phyloP scores from a whole-genome alignment of 2,113 vertebrate species.

The Ondatra zibethicus region DNA sequence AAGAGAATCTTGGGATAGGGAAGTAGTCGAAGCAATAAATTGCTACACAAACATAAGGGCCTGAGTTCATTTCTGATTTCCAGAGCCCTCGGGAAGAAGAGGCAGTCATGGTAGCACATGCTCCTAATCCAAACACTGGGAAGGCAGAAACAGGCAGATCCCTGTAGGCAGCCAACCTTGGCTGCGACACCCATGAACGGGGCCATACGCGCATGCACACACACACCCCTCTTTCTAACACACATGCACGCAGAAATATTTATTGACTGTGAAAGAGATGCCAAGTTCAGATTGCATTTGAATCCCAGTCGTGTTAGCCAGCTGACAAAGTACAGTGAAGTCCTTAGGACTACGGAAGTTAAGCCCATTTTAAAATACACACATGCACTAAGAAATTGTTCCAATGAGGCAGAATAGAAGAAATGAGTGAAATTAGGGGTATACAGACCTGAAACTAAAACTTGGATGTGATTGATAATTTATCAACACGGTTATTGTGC shows the following conservation, averaged over 20 bases:
- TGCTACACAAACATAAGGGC: not conserved
- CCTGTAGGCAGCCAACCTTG: not conserved
- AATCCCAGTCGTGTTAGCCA: not conserved
- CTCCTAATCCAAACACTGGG: not conserved
- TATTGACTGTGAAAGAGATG: not conserved
- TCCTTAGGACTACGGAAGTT: not conserved
- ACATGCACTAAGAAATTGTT: slow-evolving; percentile 1
- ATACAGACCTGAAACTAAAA: not conserved
- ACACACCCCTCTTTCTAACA: too few relatives aligned
- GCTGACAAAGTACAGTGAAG: not conserved
- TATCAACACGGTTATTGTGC: not conserved
- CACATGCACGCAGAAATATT: not conserved
- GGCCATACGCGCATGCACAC: not conserved
- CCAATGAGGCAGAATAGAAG: slow-evolving; percentile 19
- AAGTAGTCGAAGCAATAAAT: not conserved
- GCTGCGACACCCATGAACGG: not conserved
- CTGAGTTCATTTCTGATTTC: not conserved
- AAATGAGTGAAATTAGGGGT: slow-evolving; percentile 31
- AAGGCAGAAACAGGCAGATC: not conserved
- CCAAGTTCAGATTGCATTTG: not conserved
- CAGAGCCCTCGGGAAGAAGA: not conserved
- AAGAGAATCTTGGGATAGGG: not conserved
- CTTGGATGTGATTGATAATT: not conserved
- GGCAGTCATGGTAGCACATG: not conserved
- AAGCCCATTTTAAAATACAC: not conserved